A percentile compares a stretch with the other conserved stretches of the same genome.
Evolutionary conservation across 2,797 vertebrate genomes (phyloP).

Genomic region (Cyprinella venusta): DNA sequence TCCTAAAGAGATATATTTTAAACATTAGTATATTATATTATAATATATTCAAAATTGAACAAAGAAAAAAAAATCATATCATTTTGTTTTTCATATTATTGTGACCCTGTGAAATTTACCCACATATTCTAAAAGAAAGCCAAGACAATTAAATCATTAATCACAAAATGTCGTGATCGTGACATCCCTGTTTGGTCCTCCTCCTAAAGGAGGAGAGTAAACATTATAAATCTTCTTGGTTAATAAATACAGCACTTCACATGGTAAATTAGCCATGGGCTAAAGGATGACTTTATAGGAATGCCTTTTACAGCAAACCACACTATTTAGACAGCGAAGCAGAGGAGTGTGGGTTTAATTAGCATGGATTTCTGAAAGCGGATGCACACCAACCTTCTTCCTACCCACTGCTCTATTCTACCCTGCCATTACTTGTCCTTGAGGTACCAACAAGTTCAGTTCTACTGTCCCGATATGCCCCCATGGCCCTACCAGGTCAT

Average conservation of each 20-base stretch:
- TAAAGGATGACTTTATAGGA: background rate
- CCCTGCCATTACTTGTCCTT: slow-evolving; percentile 13
- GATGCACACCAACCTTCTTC: background rate
- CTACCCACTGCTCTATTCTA: background rate
- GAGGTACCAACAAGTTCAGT: background rate
- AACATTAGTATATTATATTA: background rate
- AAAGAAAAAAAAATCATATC: no score
- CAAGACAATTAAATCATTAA: background rate
- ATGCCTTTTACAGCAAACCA: background rate
- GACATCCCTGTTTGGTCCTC: background rate
- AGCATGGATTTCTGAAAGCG: background rate
- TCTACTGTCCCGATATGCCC: background rate
- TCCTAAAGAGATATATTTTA: background rate
- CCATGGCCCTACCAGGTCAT: background rate
- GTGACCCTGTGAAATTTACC: background rate
- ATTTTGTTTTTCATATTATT: background rate
- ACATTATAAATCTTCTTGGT: background rate
- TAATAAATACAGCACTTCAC: background rate
- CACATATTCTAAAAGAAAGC: background rate
- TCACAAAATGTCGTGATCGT: background rate
- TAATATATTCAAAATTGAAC: background rate
- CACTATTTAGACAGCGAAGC: slow-evolving; percentile 16
- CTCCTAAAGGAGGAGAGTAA: background rate
- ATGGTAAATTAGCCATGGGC: background rate
- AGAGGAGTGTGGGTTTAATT: slow-evolving; percentile 5